A percentile compares a stretch with the other conserved stretches of the same genome.
phyloP scores from a whole-genome alignment of 2,797 vertebrate species.

The Ctenopoma kingsleyae region DNA sequence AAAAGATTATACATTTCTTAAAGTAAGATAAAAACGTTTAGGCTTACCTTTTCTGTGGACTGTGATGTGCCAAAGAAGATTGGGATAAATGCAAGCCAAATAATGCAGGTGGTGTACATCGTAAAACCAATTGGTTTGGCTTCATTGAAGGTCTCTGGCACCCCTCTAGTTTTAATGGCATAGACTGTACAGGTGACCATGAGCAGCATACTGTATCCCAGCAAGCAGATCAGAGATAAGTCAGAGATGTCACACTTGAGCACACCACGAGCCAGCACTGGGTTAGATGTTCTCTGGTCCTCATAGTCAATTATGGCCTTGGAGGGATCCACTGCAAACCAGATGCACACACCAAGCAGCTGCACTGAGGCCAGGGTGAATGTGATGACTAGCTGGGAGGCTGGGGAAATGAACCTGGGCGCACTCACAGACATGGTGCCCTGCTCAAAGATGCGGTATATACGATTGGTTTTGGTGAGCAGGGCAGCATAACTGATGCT shows the following conservation, averaged over 20 bases:
- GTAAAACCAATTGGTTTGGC: conserved; percentile 99
- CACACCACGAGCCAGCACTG: conserved; percentile 92
- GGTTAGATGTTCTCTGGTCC: conserved; percentile 95
- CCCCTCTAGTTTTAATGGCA: conserved; percentile 97
- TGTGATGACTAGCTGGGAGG: conserved; percentile 96
- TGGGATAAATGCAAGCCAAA: conserved; percentile 99
- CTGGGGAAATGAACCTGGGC: conserved; percentile 94
- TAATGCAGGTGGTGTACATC: conserved; percentile 99
- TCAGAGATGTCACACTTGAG: conserved; percentile 99
- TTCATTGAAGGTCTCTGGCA: conserved; percentile 99
- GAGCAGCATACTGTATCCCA: conserved; percentile 99
- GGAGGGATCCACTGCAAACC: conserved; percentile 96
- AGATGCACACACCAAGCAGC: conserved; percentile 96
- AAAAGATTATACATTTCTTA: background rate
- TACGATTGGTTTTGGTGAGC: conserved; percentile 99
- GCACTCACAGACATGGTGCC: conserved; percentile 95
- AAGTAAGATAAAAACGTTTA: background rate
- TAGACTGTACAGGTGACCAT: conserved; percentile 99
- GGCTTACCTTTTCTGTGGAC: conserved; percentile 97
- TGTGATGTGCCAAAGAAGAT: conserved; percentile 99
- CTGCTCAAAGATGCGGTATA: conserved; percentile 99
- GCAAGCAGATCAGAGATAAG: conserved; percentile 97
- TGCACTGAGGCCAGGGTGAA: conserved; percentile 97
- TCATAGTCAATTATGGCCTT: conserved; percentile 97
- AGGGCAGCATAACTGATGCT: conserved; percentile 97